Base-by-base conservation (phyloP, 2,888 invertebrate species). In the Polyommatus iphigenia region DNA sequence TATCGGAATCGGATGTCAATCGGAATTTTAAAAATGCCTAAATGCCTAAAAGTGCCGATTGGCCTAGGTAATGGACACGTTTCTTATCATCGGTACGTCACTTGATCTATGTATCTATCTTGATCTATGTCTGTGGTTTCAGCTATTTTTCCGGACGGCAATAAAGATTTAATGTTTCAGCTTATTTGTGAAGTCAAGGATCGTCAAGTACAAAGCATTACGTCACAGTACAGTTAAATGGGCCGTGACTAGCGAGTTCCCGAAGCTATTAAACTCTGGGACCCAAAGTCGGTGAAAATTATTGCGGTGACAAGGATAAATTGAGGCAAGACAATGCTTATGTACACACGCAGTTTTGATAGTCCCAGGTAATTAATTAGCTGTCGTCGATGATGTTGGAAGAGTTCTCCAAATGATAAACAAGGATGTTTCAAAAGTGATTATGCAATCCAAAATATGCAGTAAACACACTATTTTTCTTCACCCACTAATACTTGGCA, bases 251-350 rank as follows among this genome's bases (percentile, higher is more conserved):
- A 57, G 72, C 72, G 59, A 77, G 71, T 77, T 77, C 72, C 72
- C 59, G 77, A 77, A 77, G 77, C 77, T 77, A 77, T 77, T 77
- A 77, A 77, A 77, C 77, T 77, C 77, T 77, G 77, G 36, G 77
- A 72, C 77, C 77, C 77, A 71, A 77, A 72, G 71, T 72, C 72
- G 72, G 77, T 72, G 77, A 77, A 77, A 77, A 77, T 77, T 77
- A 77, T 77, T 77, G 77, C 72, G 77, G 77, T 73, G 77, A 77
- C 77, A 77, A 72, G 59, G 77, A 77, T 36, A 77, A 77, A 77
- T 77, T 73, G 59, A 72, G 72, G 72, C 24, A 24, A 72, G 71
- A 77, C 72, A 72, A 72, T 72, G 72, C 41, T 71, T 57, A 71
- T 32, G 57, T 57, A 77, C 32, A 57, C 24, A 72, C 20, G 54